Base-by-base conservation (phyloP, 2,888 invertebrate species). In the Troides oblongomaculatus region DNA sequence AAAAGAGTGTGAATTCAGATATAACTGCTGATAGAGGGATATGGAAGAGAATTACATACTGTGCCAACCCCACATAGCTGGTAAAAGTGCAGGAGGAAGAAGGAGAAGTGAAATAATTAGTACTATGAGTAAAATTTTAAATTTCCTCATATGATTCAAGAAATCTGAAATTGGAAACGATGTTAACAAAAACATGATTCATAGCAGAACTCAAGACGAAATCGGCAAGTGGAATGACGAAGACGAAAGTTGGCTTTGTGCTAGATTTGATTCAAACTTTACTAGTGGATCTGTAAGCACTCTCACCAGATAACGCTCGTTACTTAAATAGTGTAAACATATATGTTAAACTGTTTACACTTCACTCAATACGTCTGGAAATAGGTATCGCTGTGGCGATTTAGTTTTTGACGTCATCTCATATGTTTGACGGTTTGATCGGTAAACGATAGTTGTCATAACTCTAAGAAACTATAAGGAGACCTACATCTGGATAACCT, bases 361-460 rank as follows among this genome's bases (percentile, higher is more conserved):
- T 56, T 63, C 36, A 64, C 64, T 66, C 66, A 64, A 64, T 66
- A 73, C 71, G 71, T 73, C 74, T 76, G 63, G 66, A 72, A 76
- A 73, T 71, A 71, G 71, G 66, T 43, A 57, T 66, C 57, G 59
- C 23, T 72, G 56, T 64, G 71, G 68, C 62, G 72, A 63, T 71
- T 65, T 69, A 58, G n/a, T 58, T 68, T 66, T 64, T 72, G 71
- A 73, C 73, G 73, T 73, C 73, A 73, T 71, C 21, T 53, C 6
- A 53, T 0, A 6, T 17, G 53, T 1, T 50, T 17, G 50, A 50
- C 3, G 18, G 30, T 30, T 30, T n/a, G 53, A 17, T 53, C n/a
- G 2, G 53, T n/a, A 53, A 53, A n/a, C 53, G 53, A 12, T 53
- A 6, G 14, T 53, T 53, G 53, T 53, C 53, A 53, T 53, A 18